Base-by-base conservation (phyloP, 92 coral and sea anemone species). In the Metridium senile region DNA sequence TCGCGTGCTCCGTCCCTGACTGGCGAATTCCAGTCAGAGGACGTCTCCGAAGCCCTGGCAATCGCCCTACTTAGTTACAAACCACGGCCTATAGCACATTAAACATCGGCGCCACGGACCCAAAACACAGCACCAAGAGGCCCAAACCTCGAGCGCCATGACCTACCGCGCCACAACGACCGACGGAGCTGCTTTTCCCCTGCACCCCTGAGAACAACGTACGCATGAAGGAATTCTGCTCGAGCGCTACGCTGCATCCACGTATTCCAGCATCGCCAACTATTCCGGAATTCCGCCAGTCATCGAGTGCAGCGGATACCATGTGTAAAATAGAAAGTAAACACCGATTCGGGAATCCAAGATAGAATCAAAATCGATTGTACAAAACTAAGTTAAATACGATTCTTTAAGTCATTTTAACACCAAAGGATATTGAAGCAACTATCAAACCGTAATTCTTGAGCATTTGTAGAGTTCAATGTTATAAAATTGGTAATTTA, bases 41-140 rank as follows among this genome's bases (percentile, higher is more conserved):
- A 80, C 33, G 74, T 79, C 23, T 73, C 82, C 0, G 85, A 79
- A 28, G 81, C 81, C 0, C 62, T 85, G 0, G 85, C 78, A 27
- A 73, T 79, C 0, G 82, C 85, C 53, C 31, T 85, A 9, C 72
- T n/a, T n/a, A n/a, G n/a, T 85, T 1, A 27, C 43, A 10, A 79
- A 85, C 73, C 89, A 85, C 51, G 82, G 75, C 1, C 59, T 83
- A 18, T n/a, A 18, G 74, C 83, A 2, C 88, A 84, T 34, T 71
- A 83, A 69, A 0, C 11, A 54, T 28, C 74, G 7, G 35, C 73
- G 22, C 3, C 49, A 4, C 8, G 6, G 6, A 39, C 49, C 6
- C 49, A 6, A 39, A 13, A 6, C 6, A 49, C 0, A 32, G n/a
- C 21, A 34, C 61, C 79, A 23, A 62, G 61, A 9, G 61, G 8